Evolutionary conservation across 2,888 invertebrate species (phyloP).

Genomic region (Galerucella calmariensis): DNA sequence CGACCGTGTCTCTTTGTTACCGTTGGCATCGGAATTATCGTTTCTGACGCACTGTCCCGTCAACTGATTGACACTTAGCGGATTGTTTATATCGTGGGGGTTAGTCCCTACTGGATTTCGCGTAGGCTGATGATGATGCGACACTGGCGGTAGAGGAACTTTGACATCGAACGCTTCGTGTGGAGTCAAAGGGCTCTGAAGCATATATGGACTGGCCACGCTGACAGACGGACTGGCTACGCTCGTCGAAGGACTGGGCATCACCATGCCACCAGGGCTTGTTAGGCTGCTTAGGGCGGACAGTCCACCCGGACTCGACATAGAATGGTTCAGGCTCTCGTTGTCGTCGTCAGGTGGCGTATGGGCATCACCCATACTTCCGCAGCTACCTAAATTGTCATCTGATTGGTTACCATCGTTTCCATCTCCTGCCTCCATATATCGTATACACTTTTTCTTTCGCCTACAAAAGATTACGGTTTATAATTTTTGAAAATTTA

Average conservation of each 20-base stretch:
- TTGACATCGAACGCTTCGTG: constrained; percentile 62
- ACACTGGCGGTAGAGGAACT: constrained; percentile 59
- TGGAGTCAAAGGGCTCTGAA: constrained; percentile 65
- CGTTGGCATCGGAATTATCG: constrained; percentile 59
- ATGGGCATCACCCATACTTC: constrained; percentile 80
- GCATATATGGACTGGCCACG: constrained; percentile 71
- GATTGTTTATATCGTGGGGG: constrained; percentile 92
- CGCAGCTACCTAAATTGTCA: constrained; percentile 82
- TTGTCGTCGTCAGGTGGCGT: constrained; percentile 76
- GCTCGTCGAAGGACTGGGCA: constrained; percentile 83
- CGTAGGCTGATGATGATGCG: constrained; percentile 63
- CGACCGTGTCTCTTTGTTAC: constrained; percentile 61
- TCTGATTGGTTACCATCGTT: constrained; percentile 74
- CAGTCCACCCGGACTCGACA: constrained; percentile 72
- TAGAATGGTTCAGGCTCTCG: constrained; percentile 68
- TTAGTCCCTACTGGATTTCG: constrained; percentile 90
- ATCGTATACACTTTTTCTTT: constrained; percentile 97
- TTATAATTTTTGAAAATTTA: constrained; percentile 23
- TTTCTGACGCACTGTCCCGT: constrained; percentile 74
- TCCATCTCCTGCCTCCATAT: constrained; percentile 85
- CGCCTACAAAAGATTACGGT: constrained; percentile 72
- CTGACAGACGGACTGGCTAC: constrained; percentile 74
- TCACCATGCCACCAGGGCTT: constrained; percentile 74
- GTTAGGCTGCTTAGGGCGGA: constrained; percentile 77
- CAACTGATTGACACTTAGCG: constrained; percentile 89